Conservation (phyloP, 2,888 invertebrate genomes). For the Torymus auratus region DNA sequence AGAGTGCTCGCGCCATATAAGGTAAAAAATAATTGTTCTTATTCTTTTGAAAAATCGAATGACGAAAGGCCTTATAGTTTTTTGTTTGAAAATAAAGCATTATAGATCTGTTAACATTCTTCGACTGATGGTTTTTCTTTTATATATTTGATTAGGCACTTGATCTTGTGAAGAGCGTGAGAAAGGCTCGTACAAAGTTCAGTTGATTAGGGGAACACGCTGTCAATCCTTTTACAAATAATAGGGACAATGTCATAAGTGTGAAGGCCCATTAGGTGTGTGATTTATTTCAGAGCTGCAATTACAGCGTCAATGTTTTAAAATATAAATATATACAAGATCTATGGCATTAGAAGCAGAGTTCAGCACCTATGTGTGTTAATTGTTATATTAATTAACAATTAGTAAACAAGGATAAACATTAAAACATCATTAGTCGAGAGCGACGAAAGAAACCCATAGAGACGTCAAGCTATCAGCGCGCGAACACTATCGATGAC, state of each 20-base stretch:
- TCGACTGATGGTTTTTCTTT: neutral
- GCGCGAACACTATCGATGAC: no score
- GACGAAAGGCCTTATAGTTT: neutral
- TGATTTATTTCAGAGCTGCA: conserved; percentile 19
- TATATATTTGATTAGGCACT: neutral
- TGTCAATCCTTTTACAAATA: conserved; percentile 21
- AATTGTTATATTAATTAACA: no score
- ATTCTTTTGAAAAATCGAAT: conserved; percentile 21
- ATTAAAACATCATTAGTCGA: no score
- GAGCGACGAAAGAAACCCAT: no score
- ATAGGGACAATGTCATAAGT: conserved; percentile 52
- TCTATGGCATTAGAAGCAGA: no score
- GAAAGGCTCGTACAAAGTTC: conserved; percentile 8
- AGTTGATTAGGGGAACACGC: neutral
- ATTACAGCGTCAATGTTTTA: no score
- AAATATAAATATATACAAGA: neutral
- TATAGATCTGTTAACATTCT: conserved; percentile 19
- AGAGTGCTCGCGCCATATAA: conserved; percentile 8
- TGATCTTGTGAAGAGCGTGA: conserved; percentile 8
- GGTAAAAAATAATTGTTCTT: conserved; percentile 11
- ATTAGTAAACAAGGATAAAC: no score
- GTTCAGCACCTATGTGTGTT: no score
- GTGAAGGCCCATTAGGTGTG: conserved; percentile 54
- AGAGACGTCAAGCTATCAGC: no score
- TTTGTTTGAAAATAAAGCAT: conserved; percentile 3